Evolutionary conservation across 2,797 vertebrate genomes (phyloP).

Genomic region (Alauda arvensis): DNA sequence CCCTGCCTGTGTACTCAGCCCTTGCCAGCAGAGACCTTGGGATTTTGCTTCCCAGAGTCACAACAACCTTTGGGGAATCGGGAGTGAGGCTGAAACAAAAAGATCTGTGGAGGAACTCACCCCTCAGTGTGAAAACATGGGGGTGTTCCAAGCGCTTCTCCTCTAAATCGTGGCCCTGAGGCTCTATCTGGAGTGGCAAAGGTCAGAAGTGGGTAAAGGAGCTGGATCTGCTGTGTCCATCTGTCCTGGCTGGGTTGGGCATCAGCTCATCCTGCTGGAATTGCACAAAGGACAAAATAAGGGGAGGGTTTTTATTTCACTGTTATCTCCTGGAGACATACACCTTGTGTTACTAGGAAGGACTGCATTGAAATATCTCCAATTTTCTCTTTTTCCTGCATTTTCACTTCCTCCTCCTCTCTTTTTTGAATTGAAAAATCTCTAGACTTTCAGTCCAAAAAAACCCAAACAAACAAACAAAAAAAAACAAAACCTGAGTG

Average conservation of each 20-base stretch:
- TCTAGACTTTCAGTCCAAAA: neutral
- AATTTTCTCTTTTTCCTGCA: neutral
- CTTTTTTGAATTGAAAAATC: neutral
- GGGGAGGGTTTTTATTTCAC: neutral
- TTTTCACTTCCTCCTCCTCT: neutral
- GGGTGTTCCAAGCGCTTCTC: neutral
- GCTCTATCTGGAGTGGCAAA: neutral
- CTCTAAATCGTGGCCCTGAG: neutral
- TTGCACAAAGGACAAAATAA: neutral
- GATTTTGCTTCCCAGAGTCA: neutral
- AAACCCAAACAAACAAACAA: too few relatives aligned
- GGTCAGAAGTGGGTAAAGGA: neutral
- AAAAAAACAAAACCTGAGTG: too few relatives aligned
- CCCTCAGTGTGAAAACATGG: rapidly evolving
- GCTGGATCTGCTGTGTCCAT: neutral
- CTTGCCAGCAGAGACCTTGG: neutral
- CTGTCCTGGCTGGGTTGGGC: neutral
- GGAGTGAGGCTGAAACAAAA: neutral
- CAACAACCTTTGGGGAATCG: neutral
- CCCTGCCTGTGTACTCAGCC: conserved; percentile 12
- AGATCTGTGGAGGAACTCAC: neutral
- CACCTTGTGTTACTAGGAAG: neutral
- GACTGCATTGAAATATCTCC: neutral
- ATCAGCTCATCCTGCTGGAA: neutral
- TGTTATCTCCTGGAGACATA: neutral